Percentiles rank a stretch among this genome's conserved stretches.
phyloP scores from a whole-genome alignment of 2,888 invertebrate species.

The Cheilosia soror region DNA sequence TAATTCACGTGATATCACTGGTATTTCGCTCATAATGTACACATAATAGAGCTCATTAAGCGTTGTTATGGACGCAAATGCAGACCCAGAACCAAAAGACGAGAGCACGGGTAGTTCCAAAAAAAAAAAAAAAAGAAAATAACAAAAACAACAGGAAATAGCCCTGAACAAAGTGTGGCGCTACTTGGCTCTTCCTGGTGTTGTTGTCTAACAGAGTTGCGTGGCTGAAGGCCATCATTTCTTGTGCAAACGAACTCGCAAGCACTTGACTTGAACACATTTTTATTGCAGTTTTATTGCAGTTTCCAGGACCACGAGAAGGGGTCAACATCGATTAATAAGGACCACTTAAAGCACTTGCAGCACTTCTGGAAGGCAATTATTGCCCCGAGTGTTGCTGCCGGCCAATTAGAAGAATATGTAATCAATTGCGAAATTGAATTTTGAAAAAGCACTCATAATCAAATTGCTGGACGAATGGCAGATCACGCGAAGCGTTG shows the following conservation, averaged over 20 bases:
- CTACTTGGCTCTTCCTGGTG: neutral
- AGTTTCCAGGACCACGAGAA: constrained; percentile 27
- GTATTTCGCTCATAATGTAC: constrained; percentile 37
- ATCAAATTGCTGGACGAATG: constrained; percentile 3
- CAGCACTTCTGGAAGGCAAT: constrained; percentile 34
- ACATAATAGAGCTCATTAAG: constrained; percentile 60
- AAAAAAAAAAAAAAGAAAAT: constrained; percentile 6
- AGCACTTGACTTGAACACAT: constrained; percentile 25
- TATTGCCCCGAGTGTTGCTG: constrained; percentile 20
- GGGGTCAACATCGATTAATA: constrained; percentile 29
- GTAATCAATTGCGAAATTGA: constrained; percentile 46
- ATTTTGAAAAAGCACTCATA: constrained; percentile 15
- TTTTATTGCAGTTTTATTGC: constrained; percentile 33
- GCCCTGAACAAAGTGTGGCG: neutral
- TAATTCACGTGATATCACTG: constrained; percentile 48
- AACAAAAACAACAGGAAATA: neutral
- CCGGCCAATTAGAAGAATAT: constrained; percentile 25
- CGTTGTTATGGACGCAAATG: constrained; percentile 54
- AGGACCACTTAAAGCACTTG: constrained; percentile 11
- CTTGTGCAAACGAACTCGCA: constrained; percentile 14
- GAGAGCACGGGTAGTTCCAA: neutral
- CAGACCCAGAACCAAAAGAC: neutral
- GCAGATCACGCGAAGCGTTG: neutral
- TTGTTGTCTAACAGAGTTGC: constrained; percentile 10
- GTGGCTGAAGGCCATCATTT: constrained; percentile 34